phyloP scores from a whole-genome alignment of 2,888 invertebrate species.

The Glyphotaelius pellucidus region DNA sequence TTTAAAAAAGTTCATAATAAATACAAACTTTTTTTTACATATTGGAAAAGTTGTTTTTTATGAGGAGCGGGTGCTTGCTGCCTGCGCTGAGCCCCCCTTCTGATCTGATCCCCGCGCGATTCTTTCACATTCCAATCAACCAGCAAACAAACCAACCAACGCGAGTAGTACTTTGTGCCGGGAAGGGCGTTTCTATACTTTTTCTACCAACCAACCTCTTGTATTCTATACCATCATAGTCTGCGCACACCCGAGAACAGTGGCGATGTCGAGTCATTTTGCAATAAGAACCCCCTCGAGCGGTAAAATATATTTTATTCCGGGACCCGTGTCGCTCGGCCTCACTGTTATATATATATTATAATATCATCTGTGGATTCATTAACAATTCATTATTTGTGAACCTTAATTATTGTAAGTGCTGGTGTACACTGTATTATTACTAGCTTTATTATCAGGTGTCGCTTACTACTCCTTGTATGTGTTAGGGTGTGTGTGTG shows the following conservation, averaged over 20 bases:
- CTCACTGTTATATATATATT: constrained; percentile 11
- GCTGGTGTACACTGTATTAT: constrained; percentile 64
- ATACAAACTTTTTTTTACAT: constrained; percentile 65
- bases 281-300: constrained; percentile 36
- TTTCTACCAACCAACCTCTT: constrained; percentile 12
- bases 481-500: constrained; percentile 58
- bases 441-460: constrained; percentile 63
- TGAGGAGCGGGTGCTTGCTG: constrained; percentile 23
- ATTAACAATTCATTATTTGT: constrained; percentile 58
- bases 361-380: neutral
- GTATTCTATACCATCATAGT: neutral
- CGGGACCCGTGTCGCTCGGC: constrained; percentile 38
- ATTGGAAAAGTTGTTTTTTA: constrained; percentile 61
- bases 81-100: constrained; percentile 22
- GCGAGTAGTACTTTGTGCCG: constrained; percentile 20
- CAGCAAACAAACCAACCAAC: neutral
- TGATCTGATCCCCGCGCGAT: constrained; percentile 33
- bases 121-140: constrained; percentile 41
- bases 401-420: constrained; percentile 63
- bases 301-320: constrained; percentile 34
- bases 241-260: neutral
- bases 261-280: neutral
- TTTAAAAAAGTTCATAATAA: constrained; percentile 61
- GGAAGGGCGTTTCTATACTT: constrained; percentile 23
- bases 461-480: constrained; percentile 64